Base-by-base conservation (phyloP, 2,888 invertebrate genomes). In the Cephus pulcher region DNA sequence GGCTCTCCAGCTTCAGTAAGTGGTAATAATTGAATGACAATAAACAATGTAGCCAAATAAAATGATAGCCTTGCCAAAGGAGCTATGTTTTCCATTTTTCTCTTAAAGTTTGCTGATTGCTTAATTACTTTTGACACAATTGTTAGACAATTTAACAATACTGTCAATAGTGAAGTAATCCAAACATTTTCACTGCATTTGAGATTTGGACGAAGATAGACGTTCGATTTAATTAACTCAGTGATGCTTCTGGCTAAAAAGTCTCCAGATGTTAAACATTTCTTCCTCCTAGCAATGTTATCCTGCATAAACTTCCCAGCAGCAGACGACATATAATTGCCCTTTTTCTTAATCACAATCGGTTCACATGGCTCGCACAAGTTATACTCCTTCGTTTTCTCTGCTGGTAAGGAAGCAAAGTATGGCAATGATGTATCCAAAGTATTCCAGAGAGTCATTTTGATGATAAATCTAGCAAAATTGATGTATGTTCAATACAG, bases 1-100 rank as follows among this genome's bases (percentile, higher is more conserved):
- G 94, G 87, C 76, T 91, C 90, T 56, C 85, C 86, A 76, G 88
- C 90, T 73, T 82, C 81, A 34, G 84, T 84, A 73, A 87, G 80
- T 56, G 90, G 88, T 77, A 90, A 81, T 73, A 87, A 83, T 71
- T 90, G 88, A 74, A 88, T 82, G 78, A 89, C 83, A 75, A 88
- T 76, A 77, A 89, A 82, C n/a, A 89, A 73, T 73, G 83, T 80
- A 79, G 84, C 85, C 76, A 89, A 82, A 69, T 90, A 81, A 79
- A 89, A 78, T 74, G 86, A 82, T 84, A 89, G 82, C 83, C 85
- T 89, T 83, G 86, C 81, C 69, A 87, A 84, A 78, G 83, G 83
- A 69, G 81, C 76, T 69, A 86, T 78, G 71, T 79, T 84, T 79
- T 80, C 79, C 80, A 85, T 81, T 78, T 82, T 85, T 77, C 79